Evolutionary conservation across 2,113 vertebrate genomes (phyloP), one percentile per base, ranked within the genome.

Genomic region (Pyxicephalus adspersus): DNA sequence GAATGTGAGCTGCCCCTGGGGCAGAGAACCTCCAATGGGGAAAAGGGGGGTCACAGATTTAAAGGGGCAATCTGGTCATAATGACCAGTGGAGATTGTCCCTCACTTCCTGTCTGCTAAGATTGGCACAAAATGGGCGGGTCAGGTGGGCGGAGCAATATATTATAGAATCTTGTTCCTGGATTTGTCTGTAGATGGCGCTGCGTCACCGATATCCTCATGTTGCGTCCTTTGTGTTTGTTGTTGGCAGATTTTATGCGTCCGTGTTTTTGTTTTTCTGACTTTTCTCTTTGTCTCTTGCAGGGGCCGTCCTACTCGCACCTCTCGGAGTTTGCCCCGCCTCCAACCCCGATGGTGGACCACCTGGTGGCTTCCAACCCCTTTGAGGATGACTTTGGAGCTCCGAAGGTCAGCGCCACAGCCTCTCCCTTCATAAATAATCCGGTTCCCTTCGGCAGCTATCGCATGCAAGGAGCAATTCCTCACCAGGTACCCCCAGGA

Each of bases 271-370:
- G 11, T 38, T 1, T 52, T 20, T 4, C 38, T 38, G 38, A 38
- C 7, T 38, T 9, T 38, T 28, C 20, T 25, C n/a, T n/a, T n/a
- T 72, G 20, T 83, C 4, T 4, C 77, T 80, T 78, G 67, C 64
- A 99, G 97, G 94, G 96, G 66, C 94, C 96, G 3, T 94, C 94
- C 2, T 98, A 98, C 78, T 98, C 97, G 52, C 97, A 98, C 86
- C 95, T 99, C 82, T 98, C 97, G 63, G 97, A 99, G 93, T 99
- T 99, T 85, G 97, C 97, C 0, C 97, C 97, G 16, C 97, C 97
- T 22, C 97, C 97, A 1, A 98, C 97, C 3, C 97, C 97, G 13
- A 99, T 98, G 97, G 97, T 98, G 78, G 97, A 98, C 65, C 97
- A 98, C 88, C 90, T 98, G 88, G 97, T 99, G 13, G 97, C 97